A percentile compares a stretch with the other conserved stretches of the same genome.
phyloP scores from a whole-genome alignment of 2,797 vertebrate species.

The Microchirus variegatus region DNA sequence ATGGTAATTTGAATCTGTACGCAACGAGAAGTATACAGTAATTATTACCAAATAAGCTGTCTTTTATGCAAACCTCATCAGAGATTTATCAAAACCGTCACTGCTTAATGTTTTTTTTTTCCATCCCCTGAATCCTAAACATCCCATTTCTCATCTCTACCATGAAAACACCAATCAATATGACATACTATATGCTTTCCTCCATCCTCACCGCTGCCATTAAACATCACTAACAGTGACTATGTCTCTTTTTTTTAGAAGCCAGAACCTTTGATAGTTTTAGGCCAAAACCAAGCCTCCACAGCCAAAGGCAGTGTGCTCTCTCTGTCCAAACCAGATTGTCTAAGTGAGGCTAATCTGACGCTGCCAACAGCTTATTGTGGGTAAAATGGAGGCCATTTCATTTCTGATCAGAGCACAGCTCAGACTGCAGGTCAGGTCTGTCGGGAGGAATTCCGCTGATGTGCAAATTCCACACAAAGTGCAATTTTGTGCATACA shows the following conservation, averaged over 20 bases:
- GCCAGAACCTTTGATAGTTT: conserved; percentile 31
- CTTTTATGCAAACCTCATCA: background rate
- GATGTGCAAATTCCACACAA: conserved; percentile 20
- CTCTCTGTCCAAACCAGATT: conserved; percentile 15
- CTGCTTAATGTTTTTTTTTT: background rate
- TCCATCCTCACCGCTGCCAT: background rate
- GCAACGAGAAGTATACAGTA: conserved; percentile 3
- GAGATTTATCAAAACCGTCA: background rate
- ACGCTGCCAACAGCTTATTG: conserved; percentile 28
- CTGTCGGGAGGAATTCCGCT: conserved; percentile 8
- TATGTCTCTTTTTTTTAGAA: conserved; percentile 26
- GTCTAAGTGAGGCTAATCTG: conserved; percentile 35
- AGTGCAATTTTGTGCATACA: conserved; percentile 27
- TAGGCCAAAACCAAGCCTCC: conserved; percentile 30
- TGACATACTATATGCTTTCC: background rate
- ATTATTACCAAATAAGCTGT: conserved; percentile 1
- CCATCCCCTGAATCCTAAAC: background rate
- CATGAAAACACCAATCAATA: background rate
- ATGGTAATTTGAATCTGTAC: conserved; percentile 4
- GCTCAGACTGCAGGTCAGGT: conserved; percentile 27
- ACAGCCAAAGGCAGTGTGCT: conserved; percentile 20
- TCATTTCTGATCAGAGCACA: conserved; percentile 39
- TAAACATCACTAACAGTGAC: conserved; percentile 12
- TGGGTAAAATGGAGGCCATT: conserved; percentile 26
- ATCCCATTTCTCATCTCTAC: background rate